Percentiles rank a stretch among this genome's conserved stretches.
phyloP scores from a whole-genome alignment of 2,888 invertebrate species.

The Drosophila mimica region DNA sequence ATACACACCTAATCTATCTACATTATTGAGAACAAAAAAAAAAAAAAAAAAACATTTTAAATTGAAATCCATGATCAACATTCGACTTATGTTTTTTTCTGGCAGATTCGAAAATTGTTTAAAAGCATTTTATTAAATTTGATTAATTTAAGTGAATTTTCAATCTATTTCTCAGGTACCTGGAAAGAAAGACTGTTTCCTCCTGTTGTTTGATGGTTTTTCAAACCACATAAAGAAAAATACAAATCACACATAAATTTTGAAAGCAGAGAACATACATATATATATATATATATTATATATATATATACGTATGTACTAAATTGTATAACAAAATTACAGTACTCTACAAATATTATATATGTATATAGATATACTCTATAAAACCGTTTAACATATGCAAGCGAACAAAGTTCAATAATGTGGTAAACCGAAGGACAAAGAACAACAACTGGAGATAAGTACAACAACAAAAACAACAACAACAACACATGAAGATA shows the following conservation, averaged over 20 bases:
- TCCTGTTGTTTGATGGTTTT: slow-evolving; percentile 85
- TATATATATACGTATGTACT: slow-evolving; percentile 30
- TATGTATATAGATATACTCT: slow-evolving; percentile 31
- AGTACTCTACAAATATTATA: slow-evolving; percentile 41
- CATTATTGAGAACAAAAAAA: no score
- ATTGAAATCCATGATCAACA: not conserved
- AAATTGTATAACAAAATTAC: slow-evolving; percentile 45
- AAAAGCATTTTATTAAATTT: not conserved
- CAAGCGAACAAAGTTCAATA: slow-evolving; percentile 76
- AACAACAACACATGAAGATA: slow-evolving; percentile 37
- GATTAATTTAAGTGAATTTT: slow-evolving; percentile 45
- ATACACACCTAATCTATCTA: not conserved
- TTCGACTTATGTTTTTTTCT: not conserved
- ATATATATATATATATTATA: slow-evolving; percentile 4
- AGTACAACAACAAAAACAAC: slow-evolving; percentile 17
- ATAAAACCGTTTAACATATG: slow-evolving; percentile 61
- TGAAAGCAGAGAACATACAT: slow-evolving; percentile 19
- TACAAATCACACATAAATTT: slow-evolving; percentile 30
- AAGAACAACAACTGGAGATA: slow-evolving; percentile 33
- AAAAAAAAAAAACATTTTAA: not conserved
- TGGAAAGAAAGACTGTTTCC: slow-evolving; percentile 86
- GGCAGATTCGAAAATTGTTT: not conserved
- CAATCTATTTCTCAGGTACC: slow-evolving; percentile 82
- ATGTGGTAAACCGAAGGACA: slow-evolving; percentile 27
- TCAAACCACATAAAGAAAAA: slow-evolving; percentile 82